Evolutionary conservation across 2,113 vertebrate species (phyloP).

Genomic region (Phalacrocorax carbo): DNA sequence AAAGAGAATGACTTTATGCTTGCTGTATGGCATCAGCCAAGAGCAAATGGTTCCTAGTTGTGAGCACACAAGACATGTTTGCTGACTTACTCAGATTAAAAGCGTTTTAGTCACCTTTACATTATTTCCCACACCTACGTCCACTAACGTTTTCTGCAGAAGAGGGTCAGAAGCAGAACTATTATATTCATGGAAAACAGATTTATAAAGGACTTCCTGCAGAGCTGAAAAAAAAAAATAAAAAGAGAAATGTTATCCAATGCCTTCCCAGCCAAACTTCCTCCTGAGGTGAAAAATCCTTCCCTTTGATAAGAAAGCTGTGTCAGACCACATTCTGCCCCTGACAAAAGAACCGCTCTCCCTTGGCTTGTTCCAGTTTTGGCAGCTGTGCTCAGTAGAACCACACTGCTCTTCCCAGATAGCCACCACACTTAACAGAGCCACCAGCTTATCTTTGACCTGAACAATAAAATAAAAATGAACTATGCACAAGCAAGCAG

Average conservation of each 20-base stretch:
- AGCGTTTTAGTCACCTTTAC: background rate
- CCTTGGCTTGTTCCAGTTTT: background rate
- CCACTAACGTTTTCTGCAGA: background rate
- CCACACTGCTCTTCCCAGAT: background rate
- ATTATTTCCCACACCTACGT: background rate
- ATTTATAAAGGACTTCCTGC: background rate
- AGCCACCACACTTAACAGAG: background rate
- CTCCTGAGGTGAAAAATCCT: conserved; percentile 45
- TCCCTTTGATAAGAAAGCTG: conserved; percentile 39
- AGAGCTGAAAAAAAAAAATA: background rate
- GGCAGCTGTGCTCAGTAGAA: conserved; percentile 20
- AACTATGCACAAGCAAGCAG: background rate
- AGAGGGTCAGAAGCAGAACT: background rate
- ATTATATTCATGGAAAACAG: conserved; percentile 4
- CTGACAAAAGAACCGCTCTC: background rate
- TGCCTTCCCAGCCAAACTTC: conserved; percentile 39
- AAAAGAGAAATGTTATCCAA: background rate
- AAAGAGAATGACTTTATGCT: background rate
- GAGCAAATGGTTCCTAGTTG: conserved; percentile 11
- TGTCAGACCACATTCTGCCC: background rate
- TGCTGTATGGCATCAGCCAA: background rate
- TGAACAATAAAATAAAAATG: background rate
- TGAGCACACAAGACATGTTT: background rate
- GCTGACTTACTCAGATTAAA: background rate
- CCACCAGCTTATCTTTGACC: background rate